A percentile compares a stretch with the other conserved stretches of the same genome.
phyloP scores from a whole-genome alignment of 2,797 vertebrate species.

The Margarornis squamiger region DNA sequence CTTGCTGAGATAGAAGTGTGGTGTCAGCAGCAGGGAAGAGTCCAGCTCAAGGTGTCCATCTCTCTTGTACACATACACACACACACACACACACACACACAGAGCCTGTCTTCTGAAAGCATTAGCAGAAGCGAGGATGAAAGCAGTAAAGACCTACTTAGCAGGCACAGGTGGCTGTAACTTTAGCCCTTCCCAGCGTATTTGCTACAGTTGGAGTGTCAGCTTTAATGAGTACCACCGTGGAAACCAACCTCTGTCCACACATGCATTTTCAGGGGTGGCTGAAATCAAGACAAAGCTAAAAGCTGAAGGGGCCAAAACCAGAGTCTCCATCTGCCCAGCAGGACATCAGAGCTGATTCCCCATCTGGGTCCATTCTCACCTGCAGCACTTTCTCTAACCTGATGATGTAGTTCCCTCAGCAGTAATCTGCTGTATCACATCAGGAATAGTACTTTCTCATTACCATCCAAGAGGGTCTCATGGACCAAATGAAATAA shows the following conservation, averaged over 20 bases:
- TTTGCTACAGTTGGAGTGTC: neutral
- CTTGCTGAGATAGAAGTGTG: slow-evolving; percentile 18
- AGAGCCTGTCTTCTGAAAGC: neutral
- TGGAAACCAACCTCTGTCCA: neutral
- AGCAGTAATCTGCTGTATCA: neutral
- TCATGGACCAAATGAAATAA: neutral
- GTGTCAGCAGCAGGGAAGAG: slow-evolving; percentile 49
- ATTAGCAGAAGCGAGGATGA: neutral
- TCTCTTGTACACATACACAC: neutral
- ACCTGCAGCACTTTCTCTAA: neutral
- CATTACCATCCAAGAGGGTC: neutral
- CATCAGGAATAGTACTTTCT: neutral
- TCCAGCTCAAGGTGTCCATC: neutral
- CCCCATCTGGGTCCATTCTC: neutral
- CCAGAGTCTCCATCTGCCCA: neutral
- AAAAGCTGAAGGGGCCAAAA: neutral
- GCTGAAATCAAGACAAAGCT: neutral
- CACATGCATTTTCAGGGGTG: neutral
- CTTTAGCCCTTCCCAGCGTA: neutral
- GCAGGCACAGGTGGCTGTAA: neutral
- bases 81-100: neutral
- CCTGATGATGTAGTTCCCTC: neutral
- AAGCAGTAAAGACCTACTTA: neutral
- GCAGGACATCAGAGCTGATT: neutral
- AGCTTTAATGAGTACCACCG: neutral